phyloP scores from a whole-genome alignment of 2,797 vertebrate genomes.

The Rhyacichthys aspro region DNA sequence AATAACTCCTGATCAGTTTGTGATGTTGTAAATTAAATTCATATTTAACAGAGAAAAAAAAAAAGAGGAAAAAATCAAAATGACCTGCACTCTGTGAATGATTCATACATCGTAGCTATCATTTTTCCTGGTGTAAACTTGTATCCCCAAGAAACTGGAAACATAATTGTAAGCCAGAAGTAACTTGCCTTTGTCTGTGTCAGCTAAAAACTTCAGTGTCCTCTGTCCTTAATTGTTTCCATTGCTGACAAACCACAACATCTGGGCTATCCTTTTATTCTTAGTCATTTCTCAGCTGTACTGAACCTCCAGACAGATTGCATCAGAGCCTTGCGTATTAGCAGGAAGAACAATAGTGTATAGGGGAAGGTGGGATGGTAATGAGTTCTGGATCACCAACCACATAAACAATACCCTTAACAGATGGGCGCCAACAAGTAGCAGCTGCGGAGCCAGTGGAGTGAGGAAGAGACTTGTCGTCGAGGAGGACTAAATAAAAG shows the following conservation, averaged over 20 bases:
- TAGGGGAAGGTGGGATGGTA: slow-evolving; percentile 74
- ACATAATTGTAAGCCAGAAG: too few species aligned
- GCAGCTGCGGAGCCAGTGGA: slow-evolving; percentile 79
- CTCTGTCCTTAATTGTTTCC: slow-evolving; percentile 12
- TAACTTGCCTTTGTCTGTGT: slow-evolving; percentile 6
- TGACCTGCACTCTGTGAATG: too few species aligned
- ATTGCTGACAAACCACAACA: slow-evolving; percentile 25
- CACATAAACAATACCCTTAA: slow-evolving; percentile 80
- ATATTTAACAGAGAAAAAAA: neutral
- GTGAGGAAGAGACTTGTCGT: slow-evolving; percentile 73
- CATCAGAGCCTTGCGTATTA: slow-evolving; percentile 67
- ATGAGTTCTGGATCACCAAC: slow-evolving; percentile 82
- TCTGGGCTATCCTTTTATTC: slow-evolving; percentile 27
- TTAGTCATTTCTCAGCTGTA: slow-evolving; percentile 2
- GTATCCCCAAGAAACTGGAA: too few species aligned
- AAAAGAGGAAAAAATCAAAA: too few species aligned
- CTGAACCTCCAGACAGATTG: slow-evolving; percentile 49
- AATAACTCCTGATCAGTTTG: neutral
- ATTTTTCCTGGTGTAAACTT: too few species aligned
- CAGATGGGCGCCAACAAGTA: slow-evolving; percentile 82
- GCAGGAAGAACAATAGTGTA: slow-evolving; percentile 76
- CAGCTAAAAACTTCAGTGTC: slow-evolving; percentile 11
- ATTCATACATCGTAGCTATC: too few species aligned
- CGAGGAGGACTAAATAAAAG: slow-evolving; percentile 76
- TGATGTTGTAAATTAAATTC: neutral